Percentiles rank a stretch among this genome's conserved stretches.
Evolutionary conservation across 2,797 vertebrate species (phyloP).

Genomic region (Microcaecilia unicolor): DNA sequence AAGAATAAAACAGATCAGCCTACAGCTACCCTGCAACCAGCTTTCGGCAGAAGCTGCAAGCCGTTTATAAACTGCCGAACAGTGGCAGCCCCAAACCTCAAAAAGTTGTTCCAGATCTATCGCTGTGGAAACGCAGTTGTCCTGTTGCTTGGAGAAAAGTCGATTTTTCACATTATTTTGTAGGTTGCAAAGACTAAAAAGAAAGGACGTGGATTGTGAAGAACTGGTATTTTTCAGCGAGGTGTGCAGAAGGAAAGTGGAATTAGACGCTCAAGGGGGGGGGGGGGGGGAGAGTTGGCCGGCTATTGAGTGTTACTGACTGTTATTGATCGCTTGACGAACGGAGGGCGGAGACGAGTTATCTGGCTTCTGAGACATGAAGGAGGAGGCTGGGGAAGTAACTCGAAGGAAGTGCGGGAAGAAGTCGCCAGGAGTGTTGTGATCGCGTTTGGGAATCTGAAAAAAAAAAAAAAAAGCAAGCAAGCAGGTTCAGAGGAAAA

Average conservation of each 20-base stretch:
- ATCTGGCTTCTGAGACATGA: constrained; percentile 4
- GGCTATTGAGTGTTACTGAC: constrained; percentile 8
- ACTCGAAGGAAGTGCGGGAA: constrained; percentile 9
- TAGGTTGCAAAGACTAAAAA: background rate
- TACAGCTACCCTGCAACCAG: constrained; percentile 5
- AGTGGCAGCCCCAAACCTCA: too few species aligned
- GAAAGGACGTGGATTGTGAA: background rate
- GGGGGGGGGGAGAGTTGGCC: background rate
- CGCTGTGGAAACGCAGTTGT: too few species aligned
- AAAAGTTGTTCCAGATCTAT: too few species aligned
- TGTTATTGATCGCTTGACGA: background rate
- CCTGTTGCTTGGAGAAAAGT: too few species aligned
- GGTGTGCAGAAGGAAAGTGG: background rate
- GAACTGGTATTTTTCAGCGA: background rate
- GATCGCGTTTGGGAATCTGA: background rate
- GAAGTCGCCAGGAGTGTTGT: too few species aligned
- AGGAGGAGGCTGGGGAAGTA: constrained; percentile 14
- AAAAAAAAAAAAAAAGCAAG: background rate
- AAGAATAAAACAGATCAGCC: background rate
- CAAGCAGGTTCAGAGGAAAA: background rate
- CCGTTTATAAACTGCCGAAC: constrained; percentile 14
- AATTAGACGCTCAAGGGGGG: background rate
- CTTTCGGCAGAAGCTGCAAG: constrained; percentile 5
- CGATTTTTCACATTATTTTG: too few species aligned
- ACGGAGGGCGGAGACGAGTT: background rate